Percentiles rank a stretch among this genome's conserved stretches.
These are phyloP conservation scores for Trogon surrucura DNA, from an alignment of 2,113 vertebrate species.

Conservation along the genomic window DNA sequence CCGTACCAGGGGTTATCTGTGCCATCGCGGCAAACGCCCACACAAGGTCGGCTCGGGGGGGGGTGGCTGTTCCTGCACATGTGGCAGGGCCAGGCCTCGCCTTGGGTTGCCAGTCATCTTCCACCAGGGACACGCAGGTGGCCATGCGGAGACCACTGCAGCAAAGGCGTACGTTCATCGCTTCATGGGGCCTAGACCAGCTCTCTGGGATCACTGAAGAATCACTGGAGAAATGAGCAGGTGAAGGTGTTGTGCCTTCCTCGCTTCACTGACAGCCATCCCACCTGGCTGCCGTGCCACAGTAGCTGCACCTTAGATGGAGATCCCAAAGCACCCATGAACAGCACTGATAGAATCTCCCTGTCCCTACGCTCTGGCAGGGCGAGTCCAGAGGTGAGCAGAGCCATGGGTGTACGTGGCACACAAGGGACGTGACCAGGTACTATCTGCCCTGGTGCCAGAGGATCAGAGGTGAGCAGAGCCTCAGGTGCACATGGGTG, in stretches of 20 bases:
- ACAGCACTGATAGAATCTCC: neutral
- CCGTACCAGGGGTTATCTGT: neutral
- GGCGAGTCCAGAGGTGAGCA: neutral
- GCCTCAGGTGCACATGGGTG: neutral
- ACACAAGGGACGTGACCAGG: neutral
- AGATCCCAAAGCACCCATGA: neutral
- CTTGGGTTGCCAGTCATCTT: conserved; percentile 9
- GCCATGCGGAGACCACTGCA: neutral
- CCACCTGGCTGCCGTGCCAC: rapidly evolving
- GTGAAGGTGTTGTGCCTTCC: neutral
- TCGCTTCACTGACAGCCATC: neutral
- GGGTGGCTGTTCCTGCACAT: rapidly evolving
- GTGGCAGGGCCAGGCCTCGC: rapidly evolving
- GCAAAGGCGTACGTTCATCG: neutral
- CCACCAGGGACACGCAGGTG: rapidly evolving
- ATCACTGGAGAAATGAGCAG: rapidly evolving
- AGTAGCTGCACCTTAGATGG: neutral
- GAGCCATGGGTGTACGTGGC: neutral
- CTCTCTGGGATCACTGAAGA: neutral
- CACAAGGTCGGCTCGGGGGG: neutral
- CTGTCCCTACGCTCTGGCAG: rapidly evolving
- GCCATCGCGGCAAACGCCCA: neutral
- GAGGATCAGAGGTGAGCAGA: neutral
- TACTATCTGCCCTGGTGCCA: neutral
- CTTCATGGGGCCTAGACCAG: neutral